These are phyloP conservation scores for Cyaniris semiargus DNA, from an alignment of 2,888 invertebrate genomes.

Conservation along the genomic window DNA sequence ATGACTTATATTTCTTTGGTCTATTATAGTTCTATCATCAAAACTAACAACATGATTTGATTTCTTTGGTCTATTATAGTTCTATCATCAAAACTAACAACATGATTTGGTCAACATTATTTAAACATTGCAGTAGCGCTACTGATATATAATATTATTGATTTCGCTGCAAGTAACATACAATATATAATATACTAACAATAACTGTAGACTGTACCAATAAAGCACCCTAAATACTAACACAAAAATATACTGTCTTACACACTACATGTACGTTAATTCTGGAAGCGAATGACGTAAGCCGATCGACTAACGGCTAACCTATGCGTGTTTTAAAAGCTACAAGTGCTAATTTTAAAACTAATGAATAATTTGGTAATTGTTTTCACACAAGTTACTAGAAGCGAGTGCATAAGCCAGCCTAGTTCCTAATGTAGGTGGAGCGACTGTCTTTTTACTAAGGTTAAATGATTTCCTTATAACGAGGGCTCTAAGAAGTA, in stretches of 20 bases:
- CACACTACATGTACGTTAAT: background rate
- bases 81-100: background rate
- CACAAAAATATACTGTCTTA: background rate
- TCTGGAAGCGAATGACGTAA: conserved; percentile 4
- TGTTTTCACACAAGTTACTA: background rate
- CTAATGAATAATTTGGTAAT: background rate
- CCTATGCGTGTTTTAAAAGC: background rate
- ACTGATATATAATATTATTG: no score
- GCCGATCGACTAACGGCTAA: background rate
- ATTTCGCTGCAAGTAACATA: no score
- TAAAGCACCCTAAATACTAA: conserved; percentile 13
- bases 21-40: background rate
- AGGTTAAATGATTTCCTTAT: background rate
- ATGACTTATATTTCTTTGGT: background rate
- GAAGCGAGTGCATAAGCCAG: background rate
- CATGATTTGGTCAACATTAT: background rate
- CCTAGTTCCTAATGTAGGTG: background rate
- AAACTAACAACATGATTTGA: background rate
- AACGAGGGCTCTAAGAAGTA: background rate
- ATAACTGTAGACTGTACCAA: background rate
- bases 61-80: background rate
- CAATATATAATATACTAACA: background rate
- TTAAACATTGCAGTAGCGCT: background rate
- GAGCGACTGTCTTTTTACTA: background rate
- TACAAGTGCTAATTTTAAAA: background rate